phyloP scores from a whole-genome alignment of 2,113 vertebrate genomes.

The Pomatostomus ruficeps region DNA sequence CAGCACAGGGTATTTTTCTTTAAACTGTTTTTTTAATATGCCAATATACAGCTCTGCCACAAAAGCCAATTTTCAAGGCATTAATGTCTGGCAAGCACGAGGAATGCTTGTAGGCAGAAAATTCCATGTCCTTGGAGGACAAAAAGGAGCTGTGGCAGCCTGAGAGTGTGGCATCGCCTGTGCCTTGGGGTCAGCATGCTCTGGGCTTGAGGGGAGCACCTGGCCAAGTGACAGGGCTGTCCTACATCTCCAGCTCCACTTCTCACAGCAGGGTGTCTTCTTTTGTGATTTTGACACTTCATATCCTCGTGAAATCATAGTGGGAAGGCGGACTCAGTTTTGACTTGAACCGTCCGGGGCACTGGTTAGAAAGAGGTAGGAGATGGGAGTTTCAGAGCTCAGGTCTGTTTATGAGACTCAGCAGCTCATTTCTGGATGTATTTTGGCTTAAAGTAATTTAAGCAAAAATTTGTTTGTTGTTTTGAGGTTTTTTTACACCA shows the following conservation, averaged over 20 bases:
- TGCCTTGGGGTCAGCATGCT: background rate
- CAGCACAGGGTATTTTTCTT: background rate
- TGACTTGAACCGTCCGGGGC: background rate
- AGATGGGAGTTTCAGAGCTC: background rate
- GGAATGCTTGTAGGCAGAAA: background rate
- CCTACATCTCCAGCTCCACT: background rate
- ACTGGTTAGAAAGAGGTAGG: background rate
- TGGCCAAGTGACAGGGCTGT: background rate
- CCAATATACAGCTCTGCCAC: accelerated
- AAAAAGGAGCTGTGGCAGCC: background rate
- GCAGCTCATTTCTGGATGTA: background rate
- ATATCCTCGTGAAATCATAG: background rate
- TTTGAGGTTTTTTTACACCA: background rate
- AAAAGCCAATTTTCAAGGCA: background rate
- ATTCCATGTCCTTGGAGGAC: accelerated
- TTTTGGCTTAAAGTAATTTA: background rate
- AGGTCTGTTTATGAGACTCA: background rate
- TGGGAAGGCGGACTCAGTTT: background rate
- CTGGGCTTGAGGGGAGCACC: accelerated
- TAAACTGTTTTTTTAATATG: background rate
- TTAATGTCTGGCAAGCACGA: background rate
- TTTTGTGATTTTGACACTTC: background rate
- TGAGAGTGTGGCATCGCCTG: accelerated
- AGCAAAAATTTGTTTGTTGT: background rate
- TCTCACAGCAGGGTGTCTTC: background rate